A percentile compares a stretch with the other conserved stretches of the same genome.
These are phyloP conservation scores for Crotophaga sulcirostris DNA, from an alignment of 2,113 vertebrate genomes.

Conservation along the genomic window DNA sequence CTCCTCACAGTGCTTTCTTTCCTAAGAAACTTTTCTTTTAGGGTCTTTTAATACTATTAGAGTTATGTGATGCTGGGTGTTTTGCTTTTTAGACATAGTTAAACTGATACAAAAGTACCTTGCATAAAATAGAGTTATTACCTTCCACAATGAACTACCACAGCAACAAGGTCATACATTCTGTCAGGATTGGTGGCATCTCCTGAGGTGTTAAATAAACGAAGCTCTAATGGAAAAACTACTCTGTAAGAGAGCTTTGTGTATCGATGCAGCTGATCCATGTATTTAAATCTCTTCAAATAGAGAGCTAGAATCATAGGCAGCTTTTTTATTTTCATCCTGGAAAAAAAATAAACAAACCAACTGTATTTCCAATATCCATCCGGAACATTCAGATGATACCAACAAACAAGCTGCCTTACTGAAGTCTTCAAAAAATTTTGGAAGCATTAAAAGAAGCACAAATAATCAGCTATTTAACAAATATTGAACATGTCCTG, in stretches of 20 bases:
- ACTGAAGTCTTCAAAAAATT: background rate
- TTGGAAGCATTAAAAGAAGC: background rate
- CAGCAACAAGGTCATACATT: constrained; percentile 87
- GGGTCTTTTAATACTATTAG: background rate
- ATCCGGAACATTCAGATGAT: background rate
- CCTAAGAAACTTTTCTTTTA: background rate
- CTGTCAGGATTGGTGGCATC: constrained; percentile 86
- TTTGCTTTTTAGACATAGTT: background rate
- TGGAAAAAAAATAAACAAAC: constrained; percentile 30
- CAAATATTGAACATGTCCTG: background rate
- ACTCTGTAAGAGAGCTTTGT: constrained; percentile 87
- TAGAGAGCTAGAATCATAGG: constrained; percentile 87
- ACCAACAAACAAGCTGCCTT: background rate
- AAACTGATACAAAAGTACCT: background rate
- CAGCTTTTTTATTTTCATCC: constrained; percentile 88
- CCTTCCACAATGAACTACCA: constrained; percentile 88
- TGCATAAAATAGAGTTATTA: constrained; percentile 24
- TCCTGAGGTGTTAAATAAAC: constrained; percentile 86
- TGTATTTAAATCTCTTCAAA: constrained; percentile 87
- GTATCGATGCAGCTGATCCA: constrained; percentile 87
- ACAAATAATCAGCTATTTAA: background rate
- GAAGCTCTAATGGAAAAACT: constrained; percentile 86
- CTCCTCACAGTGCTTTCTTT: background rate
- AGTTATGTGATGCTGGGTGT: background rate
- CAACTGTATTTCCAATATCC: background rate